Evolutionary conservation across 2,113 vertebrate genomes (phyloP).

Genomic region (Sapajus apella): DNA sequence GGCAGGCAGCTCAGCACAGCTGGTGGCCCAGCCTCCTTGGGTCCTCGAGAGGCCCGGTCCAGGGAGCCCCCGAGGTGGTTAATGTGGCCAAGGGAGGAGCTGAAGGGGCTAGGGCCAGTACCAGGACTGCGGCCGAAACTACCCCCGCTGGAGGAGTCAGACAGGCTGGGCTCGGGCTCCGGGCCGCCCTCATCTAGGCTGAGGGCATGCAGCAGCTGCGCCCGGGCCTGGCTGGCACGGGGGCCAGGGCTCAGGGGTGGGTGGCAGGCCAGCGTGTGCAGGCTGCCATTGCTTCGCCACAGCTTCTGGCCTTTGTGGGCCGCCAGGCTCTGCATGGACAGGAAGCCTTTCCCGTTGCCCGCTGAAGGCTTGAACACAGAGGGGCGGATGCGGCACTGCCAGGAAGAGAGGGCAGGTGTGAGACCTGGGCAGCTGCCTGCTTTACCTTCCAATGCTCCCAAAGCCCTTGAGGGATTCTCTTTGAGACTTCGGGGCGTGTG

Average conservation of each 20-base stretch:
- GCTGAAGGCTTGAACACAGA: constrained; percentile 92
- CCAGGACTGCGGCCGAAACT: constrained; percentile 91
- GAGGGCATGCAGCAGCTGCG: constrained; percentile 84
- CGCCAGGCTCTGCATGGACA: constrained; percentile 95
- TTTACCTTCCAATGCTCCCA: background rate
- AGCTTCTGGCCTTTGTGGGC: constrained; percentile 91
- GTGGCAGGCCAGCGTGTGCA: constrained; percentile 91
- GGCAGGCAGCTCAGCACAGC: constrained; percentile 90
- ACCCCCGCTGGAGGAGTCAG: constrained; percentile 94
- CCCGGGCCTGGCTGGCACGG: constrained; percentile 81
- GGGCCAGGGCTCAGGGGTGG: constrained; percentile 79
- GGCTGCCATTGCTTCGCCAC: constrained; percentile 90
- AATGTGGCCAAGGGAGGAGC: constrained; percentile 96
- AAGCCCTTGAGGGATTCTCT: background rate
- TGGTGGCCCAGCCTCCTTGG: constrained; percentile 85
- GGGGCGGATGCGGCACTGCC: constrained; percentile 91
- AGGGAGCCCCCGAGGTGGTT: constrained; percentile 95
- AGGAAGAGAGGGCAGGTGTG: constrained; percentile 30
- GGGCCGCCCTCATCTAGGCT: constrained; percentile 92
- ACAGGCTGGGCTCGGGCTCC: constrained; percentile 89
- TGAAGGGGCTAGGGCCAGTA: constrained; percentile 91
- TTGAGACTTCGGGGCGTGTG: background rate
- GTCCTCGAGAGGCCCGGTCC: constrained; percentile 87
- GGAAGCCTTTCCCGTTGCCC: constrained; percentile 91
- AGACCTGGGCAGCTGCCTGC: background rate